Evolutionary conservation across 2,797 vertebrate genomes (phyloP), one percentile per base, ranked within the genome.

Genomic region (Tympanoctomys barrerae): DNA sequence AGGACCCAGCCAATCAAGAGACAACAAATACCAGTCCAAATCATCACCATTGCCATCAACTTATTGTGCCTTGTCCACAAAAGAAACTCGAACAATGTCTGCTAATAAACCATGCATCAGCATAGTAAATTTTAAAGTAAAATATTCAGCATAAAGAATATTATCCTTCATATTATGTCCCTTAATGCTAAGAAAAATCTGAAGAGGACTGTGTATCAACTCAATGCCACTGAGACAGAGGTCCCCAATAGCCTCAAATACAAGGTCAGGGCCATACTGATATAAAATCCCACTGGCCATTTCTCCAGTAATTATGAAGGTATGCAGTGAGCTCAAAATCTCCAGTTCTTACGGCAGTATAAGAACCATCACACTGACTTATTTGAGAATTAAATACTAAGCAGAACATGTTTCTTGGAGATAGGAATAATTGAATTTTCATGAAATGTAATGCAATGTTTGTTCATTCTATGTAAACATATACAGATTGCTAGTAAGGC

Each of bases 391-490:
- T 97, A 95, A 98, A 92, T 94, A 89, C 77, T 93, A 97, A 95
- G 92, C 66, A 96, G 80, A 98, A 96, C n/a, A 94, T 86, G 94
- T 94, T 97, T 98, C 77, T 57, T 81, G 90, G 94, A 97, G 98
- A 97, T 9, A 96, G 88, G 83, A 97, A 91, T 97, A 98, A 98
- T 52, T 98, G 97, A 98, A 98, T 97, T 98, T 97, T 97, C 97
- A 97, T 94, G 95, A 98, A 98, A 97, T 0, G 7, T 86, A 98
- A 97, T 61, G 95, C 73, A 97, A 75, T 96, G 96, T 98, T 98
- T 97, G 94, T 97, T 98, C 94, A 97, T 94, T 97, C 97, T 96
- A 83, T 96, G 95, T 95, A 98, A 98, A 98, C 97, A 98, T 36
- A 97, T 49, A 97, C 93, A 98, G 96, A 98, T 54, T 96, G 95